phyloP scores from a whole-genome alignment of 2,113 vertebrate species.

The Thomomys bottae region DNA sequence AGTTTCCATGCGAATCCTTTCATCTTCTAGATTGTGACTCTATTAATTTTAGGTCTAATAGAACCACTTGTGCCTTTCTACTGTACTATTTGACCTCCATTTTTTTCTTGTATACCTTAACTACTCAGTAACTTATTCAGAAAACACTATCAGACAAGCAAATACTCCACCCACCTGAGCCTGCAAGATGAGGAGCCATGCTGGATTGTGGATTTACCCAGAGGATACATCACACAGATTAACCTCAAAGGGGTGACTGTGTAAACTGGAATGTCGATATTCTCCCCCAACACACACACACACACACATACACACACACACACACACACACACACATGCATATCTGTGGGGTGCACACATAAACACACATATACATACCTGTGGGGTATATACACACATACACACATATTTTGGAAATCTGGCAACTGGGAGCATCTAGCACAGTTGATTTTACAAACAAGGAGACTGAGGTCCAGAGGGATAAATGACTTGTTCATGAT shows the following conservation, averaged over 20 bases:
- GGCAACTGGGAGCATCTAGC: not conserved
- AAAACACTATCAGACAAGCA: constrained; percentile 17
- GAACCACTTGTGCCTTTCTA: not conserved
- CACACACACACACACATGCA: too few relatives aligned
- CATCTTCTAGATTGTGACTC: constrained; percentile 40
- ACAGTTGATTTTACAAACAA: constrained; percentile 35
- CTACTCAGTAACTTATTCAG: not conserved
- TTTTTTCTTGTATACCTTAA: not conserved
- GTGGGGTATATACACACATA: too few relatives aligned
- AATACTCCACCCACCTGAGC: not conserved
- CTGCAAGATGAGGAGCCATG: not conserved
- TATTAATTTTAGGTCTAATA: not conserved
- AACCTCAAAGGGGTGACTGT: not conserved
- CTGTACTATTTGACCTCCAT: not conserved
- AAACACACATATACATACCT: not conserved
- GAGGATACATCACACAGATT: not conserved
- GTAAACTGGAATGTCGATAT: not conserved
- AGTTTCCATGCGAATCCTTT: constrained; percentile 38
- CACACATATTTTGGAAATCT: not conserved
- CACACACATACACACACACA: not conserved
- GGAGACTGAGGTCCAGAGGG: not conserved
- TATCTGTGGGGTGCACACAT: not conserved
- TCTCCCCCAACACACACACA: not conserved
- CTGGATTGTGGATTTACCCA: not conserved
- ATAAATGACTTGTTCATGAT: constrained; percentile 16